phyloP scores from a whole-genome alignment of 2,113 vertebrate species.

The Catagonus wagneri region DNA sequence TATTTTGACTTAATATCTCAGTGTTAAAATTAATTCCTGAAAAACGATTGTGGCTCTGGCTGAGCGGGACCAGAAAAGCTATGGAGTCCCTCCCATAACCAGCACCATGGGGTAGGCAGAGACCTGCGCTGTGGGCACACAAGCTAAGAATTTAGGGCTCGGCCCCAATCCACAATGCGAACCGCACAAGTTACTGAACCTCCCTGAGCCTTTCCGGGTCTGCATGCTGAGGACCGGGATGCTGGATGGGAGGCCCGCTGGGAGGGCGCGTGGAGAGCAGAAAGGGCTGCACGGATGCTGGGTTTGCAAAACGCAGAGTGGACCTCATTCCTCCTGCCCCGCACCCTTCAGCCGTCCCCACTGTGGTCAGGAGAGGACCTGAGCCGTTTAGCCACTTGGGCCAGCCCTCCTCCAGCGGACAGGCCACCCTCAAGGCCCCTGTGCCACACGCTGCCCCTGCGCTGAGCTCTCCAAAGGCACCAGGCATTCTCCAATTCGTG shows the following conservation, averaged over 20 bases:
- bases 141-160: neutral
- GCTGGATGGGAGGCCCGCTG: fast-evolving
- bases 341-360: fast-evolving
- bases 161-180: neutral
- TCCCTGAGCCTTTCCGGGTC: neutral
- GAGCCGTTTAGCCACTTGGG: fast-evolving
- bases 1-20: neutral
- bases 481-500: fast-evolving
- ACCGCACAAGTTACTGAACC: neutral
- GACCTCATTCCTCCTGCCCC: neutral
- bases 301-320: neutral
- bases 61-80: neutral
- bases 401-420: neutral
- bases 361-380: neutral
- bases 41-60: neutral
- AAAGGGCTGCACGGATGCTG: neutral
- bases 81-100: neutral
- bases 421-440: neutral
- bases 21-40: neutral
- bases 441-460: neutral
- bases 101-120: fast-evolving
- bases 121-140: neutral
- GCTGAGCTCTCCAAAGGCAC: neutral
- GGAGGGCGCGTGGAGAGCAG: neutral
- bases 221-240: neutral